phyloP scores from a whole-genome alignment of 2,113 vertebrate genomes.

The Zosterops borbonicus region DNA sequence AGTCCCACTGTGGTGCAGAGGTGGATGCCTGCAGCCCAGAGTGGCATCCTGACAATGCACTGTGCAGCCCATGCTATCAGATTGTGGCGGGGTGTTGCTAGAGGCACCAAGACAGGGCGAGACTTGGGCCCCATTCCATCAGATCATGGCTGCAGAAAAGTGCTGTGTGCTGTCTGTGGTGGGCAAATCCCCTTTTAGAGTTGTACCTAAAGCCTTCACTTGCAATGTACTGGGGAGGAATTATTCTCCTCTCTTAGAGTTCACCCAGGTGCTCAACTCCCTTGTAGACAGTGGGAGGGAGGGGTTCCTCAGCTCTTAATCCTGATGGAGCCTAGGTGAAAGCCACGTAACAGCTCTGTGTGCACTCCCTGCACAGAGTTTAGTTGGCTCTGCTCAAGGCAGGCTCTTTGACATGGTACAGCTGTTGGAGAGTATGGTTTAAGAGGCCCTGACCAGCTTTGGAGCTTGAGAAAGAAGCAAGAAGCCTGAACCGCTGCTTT shows the following conservation, averaged over 20 bases:
- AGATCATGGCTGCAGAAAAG: neutral
- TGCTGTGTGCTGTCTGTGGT: fast-evolving
- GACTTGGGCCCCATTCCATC: neutral
- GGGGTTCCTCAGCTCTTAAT: neutral
- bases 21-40: neutral
- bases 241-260: neutral
- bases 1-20: too few species aligned
- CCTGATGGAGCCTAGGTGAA: neutral
- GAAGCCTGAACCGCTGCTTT: neutral
- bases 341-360: neutral
- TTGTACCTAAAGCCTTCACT: neutral
- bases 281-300: neutral
- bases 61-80: neutral
- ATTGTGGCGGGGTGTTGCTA: neutral
- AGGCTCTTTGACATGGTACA: neutral
- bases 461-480: neutral
- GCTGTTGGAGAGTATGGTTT: neutral
- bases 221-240: neutral
- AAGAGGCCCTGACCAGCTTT: neutral
- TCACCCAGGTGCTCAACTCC: neutral
- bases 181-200: neutral
- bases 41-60: fast-evolving
- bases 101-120: neutral
- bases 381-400: neutral
- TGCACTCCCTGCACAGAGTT: neutral